Conservation (phyloP, 2,113 vertebrate species). For the Dolichotis patagonum region DNA sequence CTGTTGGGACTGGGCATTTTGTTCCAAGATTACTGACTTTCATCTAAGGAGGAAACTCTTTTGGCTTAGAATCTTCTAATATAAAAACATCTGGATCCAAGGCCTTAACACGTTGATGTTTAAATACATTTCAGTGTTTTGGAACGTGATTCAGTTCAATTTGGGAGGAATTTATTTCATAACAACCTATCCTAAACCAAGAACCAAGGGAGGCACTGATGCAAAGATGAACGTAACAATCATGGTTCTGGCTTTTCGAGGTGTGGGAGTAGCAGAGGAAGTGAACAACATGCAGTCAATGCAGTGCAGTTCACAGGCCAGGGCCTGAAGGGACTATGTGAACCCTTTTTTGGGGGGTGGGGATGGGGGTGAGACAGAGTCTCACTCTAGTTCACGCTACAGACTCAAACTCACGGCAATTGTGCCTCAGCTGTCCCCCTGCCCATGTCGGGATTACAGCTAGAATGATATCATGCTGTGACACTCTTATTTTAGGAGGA, state of each 20-base stretch:
- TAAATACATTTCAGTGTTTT: slow-evolving; percentile 23
- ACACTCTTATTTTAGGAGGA: neutral
- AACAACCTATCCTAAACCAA: no score
- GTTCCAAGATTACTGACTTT: slow-evolving; percentile 48
- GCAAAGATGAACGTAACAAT: neutral
- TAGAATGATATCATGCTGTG: neutral
- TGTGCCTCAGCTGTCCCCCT: neutral
- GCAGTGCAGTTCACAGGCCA: neutral
- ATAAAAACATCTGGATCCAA: slow-evolving; percentile 48
- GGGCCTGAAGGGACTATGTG: no score
- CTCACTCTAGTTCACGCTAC: neutral
- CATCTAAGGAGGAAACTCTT: neutral
- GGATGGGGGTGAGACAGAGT: neutral
- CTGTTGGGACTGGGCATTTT: neutral
- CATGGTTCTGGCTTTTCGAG: neutral
- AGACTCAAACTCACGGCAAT: neutral
- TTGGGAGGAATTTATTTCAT: neutral
- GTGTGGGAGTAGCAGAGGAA: neutral
- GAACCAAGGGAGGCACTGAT: neutral
- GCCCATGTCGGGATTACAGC: neutral
- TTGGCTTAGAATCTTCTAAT: slow-evolving; percentile 16
- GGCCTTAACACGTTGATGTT: neutral
- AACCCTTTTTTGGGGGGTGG: neutral
- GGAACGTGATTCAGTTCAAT: slow-evolving; percentile 19
- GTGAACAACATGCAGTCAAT: neutral